phyloP scores from a whole-genome alignment of 1,140 invertebrate genomes.

The Elysia chlorotica region DNA sequence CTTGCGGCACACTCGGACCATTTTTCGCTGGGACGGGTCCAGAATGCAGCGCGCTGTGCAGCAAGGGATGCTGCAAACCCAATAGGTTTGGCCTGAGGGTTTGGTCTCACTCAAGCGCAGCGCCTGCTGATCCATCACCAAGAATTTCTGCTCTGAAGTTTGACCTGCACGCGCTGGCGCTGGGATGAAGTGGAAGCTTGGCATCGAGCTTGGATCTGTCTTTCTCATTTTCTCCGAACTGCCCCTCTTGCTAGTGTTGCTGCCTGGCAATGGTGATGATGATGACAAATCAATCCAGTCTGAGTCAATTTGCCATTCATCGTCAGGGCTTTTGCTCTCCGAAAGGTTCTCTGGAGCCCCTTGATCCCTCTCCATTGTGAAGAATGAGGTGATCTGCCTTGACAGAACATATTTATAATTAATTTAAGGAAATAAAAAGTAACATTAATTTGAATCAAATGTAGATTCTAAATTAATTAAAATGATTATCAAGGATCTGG shows the following conservation, averaged over 20 bases:
- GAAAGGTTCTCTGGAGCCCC: background rate
- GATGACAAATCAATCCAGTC: conserved; percentile 17
- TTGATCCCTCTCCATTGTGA: conserved; percentile 6
- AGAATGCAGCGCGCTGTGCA: conserved; percentile 20
- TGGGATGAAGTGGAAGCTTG: conserved; percentile 9
- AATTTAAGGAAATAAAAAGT: background rate
- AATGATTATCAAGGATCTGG: too few species aligned
- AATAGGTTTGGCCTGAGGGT: conserved; percentile 13
- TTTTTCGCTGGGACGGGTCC: conserved; percentile 14
- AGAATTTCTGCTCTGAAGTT: too few species aligned
- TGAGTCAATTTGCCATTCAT: conserved; percentile 18
- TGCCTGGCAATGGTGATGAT: background rate
- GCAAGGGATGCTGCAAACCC: conserved; percentile 22
- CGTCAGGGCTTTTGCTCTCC: conserved; percentile 3
- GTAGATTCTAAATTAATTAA: too few species aligned
- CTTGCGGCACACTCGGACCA: background rate
- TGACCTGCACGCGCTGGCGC: background rate
- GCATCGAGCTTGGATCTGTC: background rate
- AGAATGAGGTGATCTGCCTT: background rate
- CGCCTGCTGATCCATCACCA: conserved; percentile 12
- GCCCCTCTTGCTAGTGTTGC: conserved; percentile 2
- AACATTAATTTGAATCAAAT: background rate
- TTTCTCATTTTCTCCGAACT: background rate
- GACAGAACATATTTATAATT: background rate
- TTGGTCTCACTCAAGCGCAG: conserved; percentile 10